Base-by-base conservation (phyloP, 2,113 vertebrate species). In the Rhineura floridana region DNA sequence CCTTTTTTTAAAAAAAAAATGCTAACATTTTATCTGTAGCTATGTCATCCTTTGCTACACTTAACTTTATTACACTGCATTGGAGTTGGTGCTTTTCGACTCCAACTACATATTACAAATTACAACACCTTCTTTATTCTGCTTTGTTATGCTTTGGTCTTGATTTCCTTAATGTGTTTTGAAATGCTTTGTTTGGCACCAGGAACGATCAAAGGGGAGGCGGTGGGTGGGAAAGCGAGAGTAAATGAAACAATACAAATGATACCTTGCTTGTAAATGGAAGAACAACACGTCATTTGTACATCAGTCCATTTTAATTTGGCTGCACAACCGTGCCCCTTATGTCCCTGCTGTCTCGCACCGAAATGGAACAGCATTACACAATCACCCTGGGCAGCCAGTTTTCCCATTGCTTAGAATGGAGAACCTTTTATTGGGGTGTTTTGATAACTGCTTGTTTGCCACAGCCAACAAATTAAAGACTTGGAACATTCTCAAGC, bases 371-470 rank as follows among this genome's bases (percentile, higher is more conserved):
- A 30, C n/a, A 23, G 42, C 63, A 48, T 50, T 77, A 50, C 55
- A 52, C 52, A 46, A 48, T 33, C 28, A 42, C 2, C 87, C n/a
- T 77, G 17, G 28, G 83, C 86, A 73, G 19, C 78, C 2, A 0
- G 36, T 82, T 48, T 84, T 90, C 75, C 21, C 1, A 77, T 87
- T 82, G 19, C 7, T 86, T 44, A 46, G 30, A 82, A 86, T 28
- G 70, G 48, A 28, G 8, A 42, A n/a, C 39, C 6, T 46, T 89
- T 81, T 52, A 2, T 72, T 84, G 39, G 21, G 46, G 50, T 86
- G 12, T 76, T 92, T 91, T 90, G 4, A 73, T 83, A 42, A 39
- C 77, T 86, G 8, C 55, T 81, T 78, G 23, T 91, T 90, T 46
- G 6, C 6, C 78, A 19, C 77, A 83, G 85, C 33, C 69, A 72